A percentile compares a stretch with the other conserved stretches of the same genome.
These are phyloP conservation scores for Lucinisca nassula DNA, from an alignment of 2,888 invertebrate species.

Conservation along the genomic window DNA sequence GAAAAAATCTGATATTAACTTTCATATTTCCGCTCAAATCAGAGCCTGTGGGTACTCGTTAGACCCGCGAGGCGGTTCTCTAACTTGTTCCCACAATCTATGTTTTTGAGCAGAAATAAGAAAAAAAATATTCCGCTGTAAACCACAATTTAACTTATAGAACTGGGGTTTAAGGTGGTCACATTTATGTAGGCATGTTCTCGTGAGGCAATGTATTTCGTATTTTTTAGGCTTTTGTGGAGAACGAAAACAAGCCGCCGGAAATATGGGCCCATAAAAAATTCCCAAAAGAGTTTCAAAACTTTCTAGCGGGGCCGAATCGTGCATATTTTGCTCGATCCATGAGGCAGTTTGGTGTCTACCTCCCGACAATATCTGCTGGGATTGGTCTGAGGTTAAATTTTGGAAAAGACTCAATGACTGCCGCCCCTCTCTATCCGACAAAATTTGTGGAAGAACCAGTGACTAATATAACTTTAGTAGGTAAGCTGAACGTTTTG, in stretches of 20 bases:
- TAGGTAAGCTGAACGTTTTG: constrained; percentile 75
- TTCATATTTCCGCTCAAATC: too few relatives aligned
- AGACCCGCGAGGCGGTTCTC: too few relatives aligned
- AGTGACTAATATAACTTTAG: constrained; percentile 72
- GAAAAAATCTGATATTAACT: too few relatives aligned
- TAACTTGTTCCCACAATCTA: too few relatives aligned
- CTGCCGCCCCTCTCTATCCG: constrained; percentile 69
- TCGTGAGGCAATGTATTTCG: too few relatives aligned
- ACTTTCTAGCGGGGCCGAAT: constrained; percentile 50
- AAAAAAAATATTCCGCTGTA: too few relatives aligned
- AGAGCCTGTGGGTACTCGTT: too few relatives aligned
- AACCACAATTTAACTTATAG: too few relatives aligned
- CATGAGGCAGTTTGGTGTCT: constrained; percentile 82
- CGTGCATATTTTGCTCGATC: constrained; percentile 68
- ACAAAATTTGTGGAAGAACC: constrained; percentile 70
- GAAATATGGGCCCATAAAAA: constrained; percentile 82
- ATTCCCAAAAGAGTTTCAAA: constrained; percentile 65
- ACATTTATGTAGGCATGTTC: too few relatives aligned
- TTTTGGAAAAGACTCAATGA: constrained; percentile 40
- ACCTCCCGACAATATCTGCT: constrained; percentile 71
- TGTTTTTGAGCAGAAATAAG: too few relatives aligned
- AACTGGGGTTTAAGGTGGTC: too few relatives aligned
- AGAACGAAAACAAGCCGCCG: constrained; percentile 70
- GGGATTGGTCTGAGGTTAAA: constrained; percentile 75
- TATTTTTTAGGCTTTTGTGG: constrained; percentile 76